Evolutionary conservation across 2,113 vertebrate genomes (phyloP).

Genomic region (Syngnathus floridae): DNA sequence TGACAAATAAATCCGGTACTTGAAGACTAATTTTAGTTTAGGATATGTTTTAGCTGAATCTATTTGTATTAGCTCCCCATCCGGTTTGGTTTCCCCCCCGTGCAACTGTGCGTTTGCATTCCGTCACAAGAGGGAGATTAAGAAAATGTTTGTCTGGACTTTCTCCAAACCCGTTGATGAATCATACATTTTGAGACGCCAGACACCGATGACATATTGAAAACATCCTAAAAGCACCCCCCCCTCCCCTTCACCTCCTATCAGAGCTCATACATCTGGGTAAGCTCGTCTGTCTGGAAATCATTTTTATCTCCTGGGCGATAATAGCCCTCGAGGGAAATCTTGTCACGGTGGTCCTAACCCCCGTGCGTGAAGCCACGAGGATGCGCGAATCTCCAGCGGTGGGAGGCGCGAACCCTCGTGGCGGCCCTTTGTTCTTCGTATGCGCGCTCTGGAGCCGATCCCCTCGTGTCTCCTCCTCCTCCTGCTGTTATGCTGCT

Average conservation of each 20-base stretch:
- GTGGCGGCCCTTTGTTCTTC: conserved; percentile 58
- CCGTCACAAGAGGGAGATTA: neutral
- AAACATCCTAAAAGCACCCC: conserved; percentile 16
- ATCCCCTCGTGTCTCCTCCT: conserved; percentile 35
- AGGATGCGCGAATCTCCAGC: conserved; percentile 40
- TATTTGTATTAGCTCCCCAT: neutral
- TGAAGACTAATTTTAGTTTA: neutral
- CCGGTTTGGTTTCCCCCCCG: neutral
- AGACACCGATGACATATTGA: conserved; percentile 1
- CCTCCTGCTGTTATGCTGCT: conserved; percentile 34
- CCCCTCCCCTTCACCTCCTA: neutral
- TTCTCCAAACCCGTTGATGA: conserved; percentile 27
- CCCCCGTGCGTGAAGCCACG: conserved; percentile 47
- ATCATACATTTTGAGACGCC: neutral
- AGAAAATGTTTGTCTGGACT: conserved; percentile 22
- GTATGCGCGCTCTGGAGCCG: conserved; percentile 36
- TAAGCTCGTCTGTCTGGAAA: conserved; percentile 56
- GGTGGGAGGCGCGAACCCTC: conserved; percentile 55
- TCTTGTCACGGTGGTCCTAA: conserved; percentile 66
- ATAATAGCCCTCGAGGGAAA: conserved; percentile 64
- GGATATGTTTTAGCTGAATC: neutral
- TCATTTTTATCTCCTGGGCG: conserved; percentile 58
- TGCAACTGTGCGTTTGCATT: neutral
- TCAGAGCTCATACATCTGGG: conserved; percentile 39
- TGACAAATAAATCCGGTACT: neutral